phyloP scores from a whole-genome alignment of 2,797 vertebrate genomes.

The Takifugu rubripes region DNA sequence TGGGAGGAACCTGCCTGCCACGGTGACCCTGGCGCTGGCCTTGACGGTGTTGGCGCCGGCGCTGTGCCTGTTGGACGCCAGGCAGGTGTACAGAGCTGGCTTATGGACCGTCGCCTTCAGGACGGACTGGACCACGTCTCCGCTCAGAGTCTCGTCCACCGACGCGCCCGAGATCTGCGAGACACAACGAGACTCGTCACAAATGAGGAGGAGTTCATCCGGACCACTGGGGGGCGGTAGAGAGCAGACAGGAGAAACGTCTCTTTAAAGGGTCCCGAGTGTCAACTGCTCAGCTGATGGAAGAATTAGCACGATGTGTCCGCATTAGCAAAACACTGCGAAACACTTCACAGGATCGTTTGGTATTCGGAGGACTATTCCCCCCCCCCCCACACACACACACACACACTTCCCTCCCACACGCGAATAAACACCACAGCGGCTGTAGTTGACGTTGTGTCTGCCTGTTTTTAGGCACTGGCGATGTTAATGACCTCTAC shows the following conservation, averaged over 20 bases:
- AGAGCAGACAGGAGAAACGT: not conserved
- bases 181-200: not conserved
- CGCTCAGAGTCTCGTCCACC: slow-evolving; percentile 83
- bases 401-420: too few species aligned
- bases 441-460: slow-evolving; percentile 65
- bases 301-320: slow-evolving; percentile 3
- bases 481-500: slow-evolving; percentile 49
- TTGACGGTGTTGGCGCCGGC: slow-evolving; percentile 89
- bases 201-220: too few species aligned
- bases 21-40: slow-evolving; percentile 84
- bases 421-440: not conserved
- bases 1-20: slow-evolving; percentile 72
- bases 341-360: slow-evolving; percentile 9
- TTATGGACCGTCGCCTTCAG: slow-evolving; percentile 84
- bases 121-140: slow-evolving; percentile 84
- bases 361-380: slow-evolving; percentile 26
- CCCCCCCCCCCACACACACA: slow-evolving; percentile 4
- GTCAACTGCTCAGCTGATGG: slow-evolving; percentile 11
- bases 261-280: not conserved
- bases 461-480: slow-evolving; percentile 50
- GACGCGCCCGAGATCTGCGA: slow-evolving; percentile 84
- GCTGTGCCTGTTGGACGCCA: slow-evolving; percentile 90
- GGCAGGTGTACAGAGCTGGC: slow-evolving; percentile 90
- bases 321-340: slow-evolving; percentile 8
- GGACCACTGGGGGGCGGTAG: not conserved